Evolutionary conservation across 1,140 invertebrate species (phyloP).

Genomic region (Tetragnatha versicolor): DNA sequence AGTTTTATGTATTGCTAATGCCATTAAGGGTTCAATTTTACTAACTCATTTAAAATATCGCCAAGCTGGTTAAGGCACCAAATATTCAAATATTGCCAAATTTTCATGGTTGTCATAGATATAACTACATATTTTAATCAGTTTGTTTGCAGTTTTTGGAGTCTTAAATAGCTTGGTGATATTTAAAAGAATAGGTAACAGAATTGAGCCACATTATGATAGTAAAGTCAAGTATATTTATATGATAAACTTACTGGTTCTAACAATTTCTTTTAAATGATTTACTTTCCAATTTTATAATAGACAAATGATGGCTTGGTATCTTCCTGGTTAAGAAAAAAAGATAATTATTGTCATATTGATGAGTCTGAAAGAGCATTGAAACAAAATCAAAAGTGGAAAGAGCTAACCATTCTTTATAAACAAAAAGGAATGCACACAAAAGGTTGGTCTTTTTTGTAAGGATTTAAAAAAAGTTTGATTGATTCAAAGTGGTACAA

Average conservation of each 20-base stretch:
- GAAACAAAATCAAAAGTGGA: slow-evolving; percentile 84
- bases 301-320: slow-evolving; percentile 94
- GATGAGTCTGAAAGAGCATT: slow-evolving; percentile 92
- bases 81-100: too few species aligned
- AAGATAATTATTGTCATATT: slow-evolving; percentile 89
- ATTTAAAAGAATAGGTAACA: neutral
- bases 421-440: slow-evolving; percentile 90
- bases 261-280: neutral
- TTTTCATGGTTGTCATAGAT: too few species aligned
- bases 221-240: too few species aligned
- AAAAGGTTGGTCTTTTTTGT: slow-evolving; percentile 67
- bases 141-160: too few species aligned
- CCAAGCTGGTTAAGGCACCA: neutral
- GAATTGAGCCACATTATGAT: too few species aligned
- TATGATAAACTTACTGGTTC: neutral
- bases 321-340: slow-evolving; percentile 84
- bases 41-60: too few species aligned
- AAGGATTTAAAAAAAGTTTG: neutral
- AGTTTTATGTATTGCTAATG: neutral
- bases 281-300: slow-evolving; percentile 46
- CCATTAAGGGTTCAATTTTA: too few species aligned
- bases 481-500: neutral
- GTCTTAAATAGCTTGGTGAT: too few species aligned
- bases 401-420: slow-evolving; percentile 95
- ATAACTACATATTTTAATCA: too few species aligned